Conservation (phyloP, 92 coral and sea anemone species). For the Palythoa grandis region DNA sequence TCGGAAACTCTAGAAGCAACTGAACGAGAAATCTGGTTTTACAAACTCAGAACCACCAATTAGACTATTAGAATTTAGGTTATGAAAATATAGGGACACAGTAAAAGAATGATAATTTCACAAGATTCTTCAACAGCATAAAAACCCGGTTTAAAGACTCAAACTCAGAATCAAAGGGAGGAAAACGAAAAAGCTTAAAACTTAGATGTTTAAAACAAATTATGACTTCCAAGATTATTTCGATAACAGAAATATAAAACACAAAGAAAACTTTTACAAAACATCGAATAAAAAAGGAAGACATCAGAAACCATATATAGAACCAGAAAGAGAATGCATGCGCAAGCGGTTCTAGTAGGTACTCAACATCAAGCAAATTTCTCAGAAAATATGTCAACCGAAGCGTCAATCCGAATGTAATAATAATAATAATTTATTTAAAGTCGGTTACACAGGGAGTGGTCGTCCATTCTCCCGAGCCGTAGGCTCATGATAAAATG, state of each 20-base stretch:
- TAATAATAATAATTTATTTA: no score
- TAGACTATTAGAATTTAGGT: conserved; percentile 20
- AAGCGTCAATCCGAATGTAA: no score
- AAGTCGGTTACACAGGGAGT: no score
- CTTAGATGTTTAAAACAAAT: neutral
- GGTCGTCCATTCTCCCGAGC: no score
- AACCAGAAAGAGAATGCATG: no score
- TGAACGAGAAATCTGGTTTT: no score
- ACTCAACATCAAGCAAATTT: no score
- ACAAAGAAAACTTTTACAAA: neutral
- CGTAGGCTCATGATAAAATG: no score
- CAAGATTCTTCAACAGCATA: conserved; percentile 7
- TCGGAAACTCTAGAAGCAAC: neutral
- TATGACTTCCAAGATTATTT: neutral
- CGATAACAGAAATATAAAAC: neutral
- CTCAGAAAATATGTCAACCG: no score
- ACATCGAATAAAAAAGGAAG: neutral
- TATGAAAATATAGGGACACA: conserved; percentile 30
- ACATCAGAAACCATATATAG: no score
- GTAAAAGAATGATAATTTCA: conserved; percentile 21
- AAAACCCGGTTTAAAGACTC: conserved; percentile 31
- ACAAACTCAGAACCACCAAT: neutral
- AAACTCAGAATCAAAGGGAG: neutral
- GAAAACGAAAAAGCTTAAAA: conserved; percentile 14
- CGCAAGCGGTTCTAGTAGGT: no score